Evolutionary conservation across 1,140 invertebrate species (phyloP), one percentile per base, ranked within the genome.

Genomic region (Yoshiicerus persimilis): DNA sequence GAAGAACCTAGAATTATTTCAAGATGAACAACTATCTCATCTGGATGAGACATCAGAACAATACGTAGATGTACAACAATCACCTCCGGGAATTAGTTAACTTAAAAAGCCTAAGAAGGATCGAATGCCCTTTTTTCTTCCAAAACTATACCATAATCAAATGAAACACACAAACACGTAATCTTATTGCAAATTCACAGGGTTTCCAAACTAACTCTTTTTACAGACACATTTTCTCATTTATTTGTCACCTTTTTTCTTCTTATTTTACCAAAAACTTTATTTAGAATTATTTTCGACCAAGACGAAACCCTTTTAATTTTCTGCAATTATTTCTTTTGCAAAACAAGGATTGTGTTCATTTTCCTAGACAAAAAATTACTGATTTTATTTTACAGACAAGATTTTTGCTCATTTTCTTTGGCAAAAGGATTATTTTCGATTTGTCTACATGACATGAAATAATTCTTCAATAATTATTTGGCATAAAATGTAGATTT

Each of bases 21-120:
- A 70, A 70, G 66, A 70, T 70, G 66, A 70, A 70, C 66, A 70
- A 70, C 66, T 70, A 70, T 70, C 66, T 70, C 66, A 70, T 70
- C 66, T 70, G 25, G 20, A 56, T 70, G 66, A 70, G 66, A 70
- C 25, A 70, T 27, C 13, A 70, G 66, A 70, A 70, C 30, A 70
- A 30, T 70, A 32, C 13, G 30, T 20, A 41, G 6, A 41, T 47
- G 20, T 16, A 32, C 66, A 20, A 56, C 47, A 70, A 70, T 70
- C 66, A 70, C 66, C 66, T 70, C 66, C 66, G 66, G 66, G 66
- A 70, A 70, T 70, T 32, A 70, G 66, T 70, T 66, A 70, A 56
- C 47, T n/a, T 56, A 56, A 56, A 70, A 70, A 11, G 64, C 25
- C 64, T 2, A 30, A 70, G 66, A 70, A 70, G 66, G 27, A 70